phyloP scores from a whole-genome alignment of 2,888 invertebrate species.

The Terebella lapidaria region DNA sequence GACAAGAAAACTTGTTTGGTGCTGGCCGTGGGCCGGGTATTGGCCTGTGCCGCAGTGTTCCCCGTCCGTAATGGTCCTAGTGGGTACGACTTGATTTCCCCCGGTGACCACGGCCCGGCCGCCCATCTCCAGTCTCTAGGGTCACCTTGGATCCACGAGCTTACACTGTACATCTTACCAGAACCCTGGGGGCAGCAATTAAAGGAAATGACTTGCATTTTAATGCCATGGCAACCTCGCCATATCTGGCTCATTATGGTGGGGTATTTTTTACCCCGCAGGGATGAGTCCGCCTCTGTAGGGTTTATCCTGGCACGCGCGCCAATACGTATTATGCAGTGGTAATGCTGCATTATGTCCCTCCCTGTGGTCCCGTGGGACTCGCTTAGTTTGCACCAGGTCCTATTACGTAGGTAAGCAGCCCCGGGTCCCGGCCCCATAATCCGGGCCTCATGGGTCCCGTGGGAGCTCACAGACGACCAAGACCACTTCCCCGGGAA shows the following conservation, averaged over 20 bases:
- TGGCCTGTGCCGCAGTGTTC: neutral
- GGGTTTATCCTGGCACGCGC: too few relatives aligned
- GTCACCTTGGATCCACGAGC: neutral
- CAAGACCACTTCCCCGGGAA: neutral
- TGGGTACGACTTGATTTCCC: neutral
- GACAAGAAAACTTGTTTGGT: too few relatives aligned
- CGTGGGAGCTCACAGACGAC: neutral
- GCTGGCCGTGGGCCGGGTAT: neutral
- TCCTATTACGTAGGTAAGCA: neutral
- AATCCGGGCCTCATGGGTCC: neutral
- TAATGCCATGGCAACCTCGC: neutral
- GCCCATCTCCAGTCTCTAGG: neutral
- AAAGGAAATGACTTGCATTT: neutral
- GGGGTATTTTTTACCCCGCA: too few relatives aligned
- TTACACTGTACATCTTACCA: neutral
- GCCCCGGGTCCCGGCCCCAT: neutral
- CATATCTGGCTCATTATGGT: neutral
- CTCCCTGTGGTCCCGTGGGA: neutral
- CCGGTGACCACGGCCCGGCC: neutral
- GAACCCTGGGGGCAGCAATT: neutral
- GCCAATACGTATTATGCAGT: neutral
- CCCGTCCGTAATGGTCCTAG: neutral
- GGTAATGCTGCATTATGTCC: neutral
- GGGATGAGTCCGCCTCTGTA: too few relatives aligned
- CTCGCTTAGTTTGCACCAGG: neutral